phyloP scores from a whole-genome alignment of 2,113 vertebrate genomes.

The Taxidea taxus region DNA sequence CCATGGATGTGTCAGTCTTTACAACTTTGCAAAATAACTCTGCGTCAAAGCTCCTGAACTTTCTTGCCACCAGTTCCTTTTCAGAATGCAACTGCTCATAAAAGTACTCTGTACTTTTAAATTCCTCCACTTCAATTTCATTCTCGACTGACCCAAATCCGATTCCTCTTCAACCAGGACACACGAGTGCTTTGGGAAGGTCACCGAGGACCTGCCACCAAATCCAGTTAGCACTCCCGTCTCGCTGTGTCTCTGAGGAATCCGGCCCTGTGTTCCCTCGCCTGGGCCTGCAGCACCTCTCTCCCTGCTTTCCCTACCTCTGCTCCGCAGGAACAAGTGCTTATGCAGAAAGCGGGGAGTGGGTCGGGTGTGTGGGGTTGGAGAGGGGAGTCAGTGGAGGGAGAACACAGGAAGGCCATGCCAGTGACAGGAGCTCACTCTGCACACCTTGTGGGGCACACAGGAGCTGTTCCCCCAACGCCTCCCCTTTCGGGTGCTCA shows the following conservation, averaged over 20 bases:
- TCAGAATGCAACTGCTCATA: neutral
- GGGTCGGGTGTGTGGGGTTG: neutral
- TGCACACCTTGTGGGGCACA: neutral
- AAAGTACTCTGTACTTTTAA: neutral
- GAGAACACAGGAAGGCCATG: neutral
- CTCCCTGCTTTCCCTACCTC: neutral
- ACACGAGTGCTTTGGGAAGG: neutral
- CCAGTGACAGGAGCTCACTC: neutral
- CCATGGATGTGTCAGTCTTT: neutral
- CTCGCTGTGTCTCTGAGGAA: neutral
- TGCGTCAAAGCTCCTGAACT: neutral
- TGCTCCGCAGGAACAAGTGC: neutral
- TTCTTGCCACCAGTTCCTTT: neutral
- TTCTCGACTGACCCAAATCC: neutral
- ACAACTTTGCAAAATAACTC: neutral
- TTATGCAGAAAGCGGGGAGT: neutral
- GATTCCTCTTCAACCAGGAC: neutral
- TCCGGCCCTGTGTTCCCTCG: rapidly evolving
- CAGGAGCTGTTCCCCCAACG: neutral
- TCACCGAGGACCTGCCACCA: neutral
- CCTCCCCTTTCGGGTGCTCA: no score
- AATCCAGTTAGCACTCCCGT: rapidly evolving
- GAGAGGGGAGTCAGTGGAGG: neutral
- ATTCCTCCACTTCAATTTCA: neutral
- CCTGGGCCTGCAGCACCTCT: neutral